Conservation (phyloP, 1,140 invertebrate species). For the Microplitis mediator region DNA sequence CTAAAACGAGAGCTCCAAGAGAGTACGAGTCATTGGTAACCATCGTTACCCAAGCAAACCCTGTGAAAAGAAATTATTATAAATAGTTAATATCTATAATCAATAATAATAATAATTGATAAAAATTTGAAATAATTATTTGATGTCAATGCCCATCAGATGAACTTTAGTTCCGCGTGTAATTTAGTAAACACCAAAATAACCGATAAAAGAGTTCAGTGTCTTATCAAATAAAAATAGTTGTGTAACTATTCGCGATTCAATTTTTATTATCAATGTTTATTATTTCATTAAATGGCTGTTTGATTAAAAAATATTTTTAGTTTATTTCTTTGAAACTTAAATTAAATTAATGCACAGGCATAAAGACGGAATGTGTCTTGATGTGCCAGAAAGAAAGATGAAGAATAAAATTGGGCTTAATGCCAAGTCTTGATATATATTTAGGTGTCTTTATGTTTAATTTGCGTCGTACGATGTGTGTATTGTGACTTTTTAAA, state of each 20-base stretch:
- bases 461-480: conserved; percentile 16
- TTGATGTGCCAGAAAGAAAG: background rate
- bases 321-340: background rate
- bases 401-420: conserved; percentile 23
- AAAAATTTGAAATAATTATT: conserved; percentile 10
- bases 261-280: no score
- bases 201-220: no score
- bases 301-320: background rate
- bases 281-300: no score
- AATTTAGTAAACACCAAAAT: no score
- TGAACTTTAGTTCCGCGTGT: no score
- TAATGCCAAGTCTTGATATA: conserved; percentile 30
- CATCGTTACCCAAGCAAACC: conserved; percentile 90
- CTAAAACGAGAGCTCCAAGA: conserved; percentile 89
- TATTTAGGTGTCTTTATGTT: conserved; percentile 35
- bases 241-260: no score
- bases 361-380: conserved; percentile 16
- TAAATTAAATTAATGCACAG: background rate
- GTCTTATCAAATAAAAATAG: no score
- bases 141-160: background rate
- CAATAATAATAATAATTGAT: conserved; percentile 21
- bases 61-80: conserved; percentile 60
- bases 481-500: conserved; percentile 7
- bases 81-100: background rate
- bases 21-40: conserved; percentile 95